phyloP scores from a whole-genome alignment of 1,140 invertebrate species.

The Neocloeon triangulifer region DNA sequence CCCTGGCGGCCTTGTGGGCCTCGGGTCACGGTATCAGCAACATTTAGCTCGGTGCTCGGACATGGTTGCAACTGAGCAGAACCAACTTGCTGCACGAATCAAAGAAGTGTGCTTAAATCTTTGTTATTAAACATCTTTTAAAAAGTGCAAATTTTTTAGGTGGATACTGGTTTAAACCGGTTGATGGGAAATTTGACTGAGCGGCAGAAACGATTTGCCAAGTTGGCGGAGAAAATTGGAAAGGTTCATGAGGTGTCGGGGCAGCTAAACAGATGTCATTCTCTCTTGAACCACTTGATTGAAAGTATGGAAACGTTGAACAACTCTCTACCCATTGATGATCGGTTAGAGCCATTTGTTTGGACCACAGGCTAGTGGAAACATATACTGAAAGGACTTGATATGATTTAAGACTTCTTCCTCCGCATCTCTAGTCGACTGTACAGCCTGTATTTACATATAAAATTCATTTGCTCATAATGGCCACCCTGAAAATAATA shows the following conservation, averaged over 20 bases:
- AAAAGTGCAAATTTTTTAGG: conserved; percentile 18
- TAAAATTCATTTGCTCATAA: too few species aligned
- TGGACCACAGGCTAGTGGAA: conserved; percentile 73
- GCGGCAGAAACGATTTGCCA: conserved; percentile 57
- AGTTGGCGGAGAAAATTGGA: conserved; percentile 60
- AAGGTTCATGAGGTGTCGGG: conserved; percentile 55
- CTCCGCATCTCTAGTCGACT: too few species aligned
- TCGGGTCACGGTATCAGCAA: conserved; percentile 44
- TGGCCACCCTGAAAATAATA: too few species aligned
- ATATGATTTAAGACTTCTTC: too few species aligned
- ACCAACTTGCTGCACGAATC: conserved; percentile 38
- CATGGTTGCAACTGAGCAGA: conserved; percentile 47
- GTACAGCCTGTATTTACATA: too few species aligned
- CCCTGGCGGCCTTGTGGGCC: conserved; percentile 28
- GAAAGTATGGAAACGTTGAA: conserved; percentile 70
- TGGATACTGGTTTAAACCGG: conserved; percentile 46
- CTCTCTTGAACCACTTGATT: conserved; percentile 58
- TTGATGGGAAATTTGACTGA: conserved; percentile 48
- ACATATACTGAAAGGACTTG: too few species aligned
- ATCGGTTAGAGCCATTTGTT: conserved; percentile 70
- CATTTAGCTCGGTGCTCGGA: conserved; percentile 37
- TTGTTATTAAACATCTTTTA: conserved; percentile 5
- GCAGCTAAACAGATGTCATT: conserved; percentile 59
- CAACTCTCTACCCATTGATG: conserved; percentile 54
- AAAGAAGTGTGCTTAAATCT: conserved; percentile 34